Conservation (phyloP, 2,888 invertebrate species). For the Barypeithes pellucidus region DNA sequence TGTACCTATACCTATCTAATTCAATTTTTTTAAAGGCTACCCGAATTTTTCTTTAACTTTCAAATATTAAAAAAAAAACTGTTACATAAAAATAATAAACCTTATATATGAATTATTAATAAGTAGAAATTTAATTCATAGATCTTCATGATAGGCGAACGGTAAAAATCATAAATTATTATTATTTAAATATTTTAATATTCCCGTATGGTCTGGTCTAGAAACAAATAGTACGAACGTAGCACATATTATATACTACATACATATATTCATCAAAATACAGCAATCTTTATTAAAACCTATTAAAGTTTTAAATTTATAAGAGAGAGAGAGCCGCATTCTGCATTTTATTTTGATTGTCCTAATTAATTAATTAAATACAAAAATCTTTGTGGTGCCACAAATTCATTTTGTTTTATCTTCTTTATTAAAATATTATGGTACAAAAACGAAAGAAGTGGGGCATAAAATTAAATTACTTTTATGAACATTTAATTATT, state of each 20-base stretch:
- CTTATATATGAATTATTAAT: constrained; percentile 10
- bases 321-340: constrained; percentile 21
- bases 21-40: too few species aligned
- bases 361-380: constrained; percentile 4
- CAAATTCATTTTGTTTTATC: not conserved
- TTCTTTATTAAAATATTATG: not conserved
- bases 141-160: constrained; percentile 17
- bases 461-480: constrained; percentile 8
- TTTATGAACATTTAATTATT: not conserved
- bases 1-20: too few species aligned
- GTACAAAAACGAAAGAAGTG: not conserved
- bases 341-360: not conserved
- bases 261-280: not conserved
- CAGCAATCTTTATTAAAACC: constrained; percentile 14
- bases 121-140: constrained; percentile 26
- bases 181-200: constrained; percentile 4
- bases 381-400: not conserved
- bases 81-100: not conserved
- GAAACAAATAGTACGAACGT: constrained; percentile 9
- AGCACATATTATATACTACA: constrained; percentile 8
- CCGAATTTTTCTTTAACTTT: too few species aligned
- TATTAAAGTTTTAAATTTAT: constrained; percentile 2
- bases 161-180: constrained; percentile 15
- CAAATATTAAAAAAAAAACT: too few species aligned
- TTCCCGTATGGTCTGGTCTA: constrained; percentile 12